phyloP scores from a whole-genome alignment of 1,140 invertebrate species.

The Stegodyphus mimosarum region DNA sequence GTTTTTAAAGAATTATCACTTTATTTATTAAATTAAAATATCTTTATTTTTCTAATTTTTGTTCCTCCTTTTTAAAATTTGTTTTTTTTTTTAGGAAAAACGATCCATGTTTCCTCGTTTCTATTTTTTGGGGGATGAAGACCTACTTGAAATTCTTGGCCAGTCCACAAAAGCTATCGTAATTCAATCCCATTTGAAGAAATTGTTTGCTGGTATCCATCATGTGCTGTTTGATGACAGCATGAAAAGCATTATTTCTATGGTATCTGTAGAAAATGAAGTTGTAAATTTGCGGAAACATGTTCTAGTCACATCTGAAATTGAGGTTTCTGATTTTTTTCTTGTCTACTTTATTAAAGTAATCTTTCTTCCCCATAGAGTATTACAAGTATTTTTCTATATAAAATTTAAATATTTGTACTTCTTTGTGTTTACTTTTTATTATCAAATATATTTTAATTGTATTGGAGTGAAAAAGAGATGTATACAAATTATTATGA shows the following conservation, averaged over 20 bases:
- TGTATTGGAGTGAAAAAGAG: too few species aligned
- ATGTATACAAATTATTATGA: too few species aligned
- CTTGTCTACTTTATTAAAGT: too few species aligned
- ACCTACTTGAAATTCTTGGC: slow-evolving; percentile 91
- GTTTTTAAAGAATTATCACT: too few species aligned
- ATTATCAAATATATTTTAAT: too few species aligned
- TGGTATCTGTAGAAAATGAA: slow-evolving; percentile 87
- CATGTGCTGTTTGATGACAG: slow-evolving; percentile 77
- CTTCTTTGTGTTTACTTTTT: too few species aligned
- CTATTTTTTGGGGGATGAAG: slow-evolving; percentile 97
- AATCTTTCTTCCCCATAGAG: too few species aligned
- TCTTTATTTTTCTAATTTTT: too few species aligned
- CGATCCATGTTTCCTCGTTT: slow-evolving; percentile 91
- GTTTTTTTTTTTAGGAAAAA: slow-evolving; percentile 79
- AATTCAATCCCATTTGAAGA: slow-evolving; percentile 92
- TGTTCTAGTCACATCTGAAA: slow-evolving; percentile 81
- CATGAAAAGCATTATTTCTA: slow-evolving; percentile 75
- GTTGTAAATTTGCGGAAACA: slow-evolving; percentile 79
- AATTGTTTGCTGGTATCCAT: slow-evolving; percentile 87
- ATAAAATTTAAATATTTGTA: too few species aligned
- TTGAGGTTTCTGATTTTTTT: slow-evolving; percentile 76
- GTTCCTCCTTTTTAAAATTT: too few species aligned
- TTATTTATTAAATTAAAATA: too few species aligned
- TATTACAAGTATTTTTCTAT: too few species aligned
- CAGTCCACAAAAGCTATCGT: slow-evolving; percentile 85